phyloP scores from a whole-genome alignment of 2,113 vertebrate species.

The Agelaius phoeniceus region DNA sequence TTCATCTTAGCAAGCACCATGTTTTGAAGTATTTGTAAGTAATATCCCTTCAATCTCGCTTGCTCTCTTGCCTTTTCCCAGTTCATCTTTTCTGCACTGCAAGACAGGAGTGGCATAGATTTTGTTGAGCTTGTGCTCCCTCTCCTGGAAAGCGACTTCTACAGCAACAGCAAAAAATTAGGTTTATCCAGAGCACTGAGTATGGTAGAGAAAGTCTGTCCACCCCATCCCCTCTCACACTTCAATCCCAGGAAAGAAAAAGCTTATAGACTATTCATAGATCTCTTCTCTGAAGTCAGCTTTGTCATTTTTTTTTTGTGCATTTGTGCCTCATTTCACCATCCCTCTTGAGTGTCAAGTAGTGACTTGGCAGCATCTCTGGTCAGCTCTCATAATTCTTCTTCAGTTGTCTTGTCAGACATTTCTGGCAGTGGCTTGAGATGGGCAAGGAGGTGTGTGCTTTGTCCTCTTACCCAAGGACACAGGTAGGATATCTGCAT shows the following conservation, averaged over 20 bases:
- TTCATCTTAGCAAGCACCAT: neutral
- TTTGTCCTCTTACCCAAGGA: neutral
- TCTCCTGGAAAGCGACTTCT: neutral
- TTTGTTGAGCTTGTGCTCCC: constrained; percentile 29
- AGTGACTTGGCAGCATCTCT: neutral
- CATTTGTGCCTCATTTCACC: neutral
- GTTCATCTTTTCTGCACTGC: too few relatives aligned
- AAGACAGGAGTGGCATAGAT: neutral
- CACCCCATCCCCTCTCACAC: neutral
- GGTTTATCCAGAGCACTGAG: neutral
- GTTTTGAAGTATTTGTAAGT: neutral
- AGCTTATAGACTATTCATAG: neutral
- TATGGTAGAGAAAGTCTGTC: neutral
- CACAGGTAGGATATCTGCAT: neutral
- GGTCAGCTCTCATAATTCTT: neutral
- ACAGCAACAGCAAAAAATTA: neutral
- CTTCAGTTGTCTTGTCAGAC: neutral
- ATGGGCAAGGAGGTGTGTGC: rapidly evolving
- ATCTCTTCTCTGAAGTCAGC: neutral
- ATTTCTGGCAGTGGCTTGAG: neutral
- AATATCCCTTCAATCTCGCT: rapidly evolving
- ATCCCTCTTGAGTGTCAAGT: neutral
- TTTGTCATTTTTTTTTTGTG: neutral
- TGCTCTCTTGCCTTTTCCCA: neutral
- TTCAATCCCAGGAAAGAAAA: neutral